These are phyloP conservation scores for Drosophila novamexicana DNA, from an alignment of 1,140 invertebrate genomes.

Conservation along the genomic window DNA sequence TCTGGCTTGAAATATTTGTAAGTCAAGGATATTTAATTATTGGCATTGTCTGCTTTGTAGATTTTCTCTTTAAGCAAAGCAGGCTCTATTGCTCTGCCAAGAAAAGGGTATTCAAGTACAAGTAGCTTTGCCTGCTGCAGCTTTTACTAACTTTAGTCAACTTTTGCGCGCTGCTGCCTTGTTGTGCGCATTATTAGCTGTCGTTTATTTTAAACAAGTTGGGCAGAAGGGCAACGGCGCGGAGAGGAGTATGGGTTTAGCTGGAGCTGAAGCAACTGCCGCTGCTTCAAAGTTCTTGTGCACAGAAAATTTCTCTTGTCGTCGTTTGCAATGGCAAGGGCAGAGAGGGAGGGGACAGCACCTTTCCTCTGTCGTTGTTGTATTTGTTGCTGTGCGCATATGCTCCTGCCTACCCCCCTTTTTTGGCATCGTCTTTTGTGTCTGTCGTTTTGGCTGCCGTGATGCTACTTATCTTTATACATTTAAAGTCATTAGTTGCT, in stretches of 20 bases:
- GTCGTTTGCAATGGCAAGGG: constrained; percentile 46
- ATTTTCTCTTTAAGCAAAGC: too few species aligned
- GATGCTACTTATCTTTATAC: constrained; percentile 68
- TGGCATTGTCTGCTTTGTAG: background rate
- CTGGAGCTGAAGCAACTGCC: constrained; percentile 16
- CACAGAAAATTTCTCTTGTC: constrained; percentile 73
- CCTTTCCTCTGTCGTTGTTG: background rate
- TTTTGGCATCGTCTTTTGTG: background rate
- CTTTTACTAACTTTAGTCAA: constrained; percentile 28
- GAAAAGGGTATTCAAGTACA: constrained; percentile 24
- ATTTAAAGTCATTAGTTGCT: constrained; percentile 77
- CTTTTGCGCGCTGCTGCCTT: constrained; percentile 53
- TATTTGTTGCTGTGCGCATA: constrained; percentile 23
- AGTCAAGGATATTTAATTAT: background rate
- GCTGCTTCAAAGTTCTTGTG: constrained; percentile 47
- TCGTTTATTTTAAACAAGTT: constrained; percentile 77
- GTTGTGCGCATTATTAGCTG: constrained; percentile 80
- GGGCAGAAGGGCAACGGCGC: constrained; percentile 18
- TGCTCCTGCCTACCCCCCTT: constrained; percentile 26
- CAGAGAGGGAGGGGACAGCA: background rate
- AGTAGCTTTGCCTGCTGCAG: constrained; percentile 43
- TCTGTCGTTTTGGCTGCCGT: constrained; percentile 39
- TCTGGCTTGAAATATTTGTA: too few species aligned
- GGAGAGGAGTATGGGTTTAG: constrained; percentile 17
- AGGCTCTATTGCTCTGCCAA: background rate